phyloP scores from a whole-genome alignment of 2,113 vertebrate species.

The Puffinus mauretanicus region DNA sequence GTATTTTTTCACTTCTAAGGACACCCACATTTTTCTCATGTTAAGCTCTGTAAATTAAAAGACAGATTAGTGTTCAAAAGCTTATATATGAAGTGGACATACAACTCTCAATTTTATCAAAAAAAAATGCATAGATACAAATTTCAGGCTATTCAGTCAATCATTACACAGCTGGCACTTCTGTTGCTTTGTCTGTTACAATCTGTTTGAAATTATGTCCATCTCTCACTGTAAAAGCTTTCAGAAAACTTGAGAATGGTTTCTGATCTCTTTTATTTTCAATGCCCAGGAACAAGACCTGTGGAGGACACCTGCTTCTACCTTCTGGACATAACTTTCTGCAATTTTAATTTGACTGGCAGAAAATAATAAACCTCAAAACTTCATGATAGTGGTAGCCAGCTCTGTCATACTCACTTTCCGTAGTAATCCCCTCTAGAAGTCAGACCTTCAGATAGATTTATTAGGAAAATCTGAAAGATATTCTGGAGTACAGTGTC shows the following conservation, averaged over 20 bases:
- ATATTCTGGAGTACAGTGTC: not conserved
- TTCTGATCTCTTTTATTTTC: not conserved
- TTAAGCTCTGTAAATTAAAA: not conserved
- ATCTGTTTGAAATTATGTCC: not conserved
- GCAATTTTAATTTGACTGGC: not conserved
- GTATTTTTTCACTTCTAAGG: not conserved
- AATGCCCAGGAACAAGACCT: not conserved
- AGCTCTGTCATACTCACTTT: not conserved
- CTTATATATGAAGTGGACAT: not conserved
- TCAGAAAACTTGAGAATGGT: not conserved
- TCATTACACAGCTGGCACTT: not conserved
- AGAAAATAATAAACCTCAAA: not conserved
- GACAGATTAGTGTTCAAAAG: not conserved
- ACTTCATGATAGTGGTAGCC: rapidly evolving
- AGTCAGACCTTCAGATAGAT: not conserved
- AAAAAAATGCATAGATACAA: not conserved
- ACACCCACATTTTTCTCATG: not conserved
- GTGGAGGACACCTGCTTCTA: not conserved
- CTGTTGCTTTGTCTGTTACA: not conserved
- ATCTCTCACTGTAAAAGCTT: not conserved
- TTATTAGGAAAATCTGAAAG: not conserved
- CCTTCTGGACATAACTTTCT: not conserved
- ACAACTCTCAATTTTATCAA: not conserved
- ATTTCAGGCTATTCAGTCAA: not conserved
- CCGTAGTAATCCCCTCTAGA: not conserved